Conservation (phyloP, 2,113 vertebrate genomes). For the Dasypus novemcinctus region DNA sequence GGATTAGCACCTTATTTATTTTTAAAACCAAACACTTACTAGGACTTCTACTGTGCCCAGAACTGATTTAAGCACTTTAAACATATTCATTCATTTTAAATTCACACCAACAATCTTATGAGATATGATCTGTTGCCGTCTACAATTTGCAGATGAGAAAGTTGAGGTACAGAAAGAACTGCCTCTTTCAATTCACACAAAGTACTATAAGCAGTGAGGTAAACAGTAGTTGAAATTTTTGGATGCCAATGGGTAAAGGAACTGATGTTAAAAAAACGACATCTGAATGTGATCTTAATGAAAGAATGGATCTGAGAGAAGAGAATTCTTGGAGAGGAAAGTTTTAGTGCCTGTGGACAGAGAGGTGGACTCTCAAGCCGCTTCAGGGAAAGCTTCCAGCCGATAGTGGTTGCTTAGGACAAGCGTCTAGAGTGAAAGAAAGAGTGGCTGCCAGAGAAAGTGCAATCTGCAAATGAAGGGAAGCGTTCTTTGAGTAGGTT, state of each 20-base stretch:
- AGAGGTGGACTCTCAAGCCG: no score
- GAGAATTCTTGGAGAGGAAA: neutral
- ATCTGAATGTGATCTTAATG: neutral
- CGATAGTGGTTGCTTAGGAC: no score
- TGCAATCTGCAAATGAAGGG: accelerated
- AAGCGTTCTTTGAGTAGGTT: accelerated
- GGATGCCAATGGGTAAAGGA: neutral
- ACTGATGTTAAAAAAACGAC: neutral
- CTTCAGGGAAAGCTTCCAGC: neutral
- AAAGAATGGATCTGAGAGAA: neutral
- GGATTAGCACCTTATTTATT: neutral
- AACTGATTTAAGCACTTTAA: neutral
- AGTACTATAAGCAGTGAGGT: neutral
- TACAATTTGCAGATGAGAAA: neutral
- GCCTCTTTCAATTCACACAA: neutral
- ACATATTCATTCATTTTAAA: neutral
- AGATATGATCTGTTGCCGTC: no score
- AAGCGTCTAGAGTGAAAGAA: neutral
- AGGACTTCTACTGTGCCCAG: neutral
- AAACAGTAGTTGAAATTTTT: accelerated
- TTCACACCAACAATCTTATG: neutral
- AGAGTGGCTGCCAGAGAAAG: accelerated
- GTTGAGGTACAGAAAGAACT: neutral
- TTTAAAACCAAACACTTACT: neutral
- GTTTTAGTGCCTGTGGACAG: neutral